These are phyloP conservation scores for Calycopis cecrops DNA, from an alignment of 1,140 invertebrate species.

Conservation along the genomic window DNA sequence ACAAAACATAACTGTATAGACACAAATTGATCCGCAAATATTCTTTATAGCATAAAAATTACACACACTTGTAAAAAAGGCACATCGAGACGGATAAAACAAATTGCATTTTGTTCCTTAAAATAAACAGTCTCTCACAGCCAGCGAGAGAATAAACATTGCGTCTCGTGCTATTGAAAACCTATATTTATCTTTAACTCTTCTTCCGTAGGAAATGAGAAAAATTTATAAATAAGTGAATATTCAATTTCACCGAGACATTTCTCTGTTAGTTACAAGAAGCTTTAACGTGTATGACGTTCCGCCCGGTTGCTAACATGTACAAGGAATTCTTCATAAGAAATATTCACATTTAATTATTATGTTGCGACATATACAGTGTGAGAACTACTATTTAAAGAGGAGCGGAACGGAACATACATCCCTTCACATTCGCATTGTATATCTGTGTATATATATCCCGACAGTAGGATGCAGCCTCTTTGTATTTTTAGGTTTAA, in stretches of 20 bases:
- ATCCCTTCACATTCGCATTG: no score
- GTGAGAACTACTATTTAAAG: no score
- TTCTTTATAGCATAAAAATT: constrained; percentile 1
- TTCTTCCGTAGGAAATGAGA: constrained; percentile 15
- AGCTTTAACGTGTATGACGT: constrained; percentile 1
- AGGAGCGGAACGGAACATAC: no score
- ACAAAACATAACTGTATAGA: not conserved
- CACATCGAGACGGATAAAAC: constrained; percentile 19
- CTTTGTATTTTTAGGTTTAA: no score
- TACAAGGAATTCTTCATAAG: constrained; percentile 27
- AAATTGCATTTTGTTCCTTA: constrained; percentile 26
- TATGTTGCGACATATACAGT: no score
- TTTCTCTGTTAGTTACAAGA: constrained; percentile 10
- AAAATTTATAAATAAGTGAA: constrained; percentile 19
- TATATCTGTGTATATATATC: no score
- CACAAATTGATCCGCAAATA: constrained; percentile 4
- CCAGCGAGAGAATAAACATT: constrained; percentile 18
- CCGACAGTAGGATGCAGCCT: no score
- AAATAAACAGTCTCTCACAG: constrained; percentile 21
- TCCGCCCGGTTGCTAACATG: constrained; percentile 37
- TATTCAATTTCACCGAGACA: constrained; percentile 11
- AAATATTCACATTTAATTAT: no score
- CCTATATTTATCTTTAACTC: constrained; percentile 17
- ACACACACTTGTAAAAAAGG: constrained; percentile 4
- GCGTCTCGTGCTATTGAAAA: constrained; percentile 17